Base-by-base conservation (phyloP, 2,888 invertebrate genomes). In the Phorcus lineatus region DNA sequence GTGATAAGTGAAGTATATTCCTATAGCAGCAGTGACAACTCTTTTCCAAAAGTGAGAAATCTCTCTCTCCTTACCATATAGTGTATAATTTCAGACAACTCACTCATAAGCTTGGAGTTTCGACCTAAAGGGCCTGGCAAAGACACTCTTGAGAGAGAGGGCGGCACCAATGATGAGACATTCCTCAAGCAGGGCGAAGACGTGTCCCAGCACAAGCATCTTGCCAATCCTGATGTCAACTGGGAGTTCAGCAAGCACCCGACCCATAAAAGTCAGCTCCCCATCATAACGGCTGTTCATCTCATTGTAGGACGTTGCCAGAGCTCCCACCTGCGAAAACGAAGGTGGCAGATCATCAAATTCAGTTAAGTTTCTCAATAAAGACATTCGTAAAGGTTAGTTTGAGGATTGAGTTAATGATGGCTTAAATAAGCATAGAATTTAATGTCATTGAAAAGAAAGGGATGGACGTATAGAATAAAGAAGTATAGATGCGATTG, bases 161-260 rank as follows among this genome's bases (percentile, higher is more conserved):
- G 96, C 96, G 78, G 97, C 96, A 85, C 92, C 97, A 93, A 99
- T 98, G 79, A 97, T 96, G 78, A 98, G 95, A 22, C 96, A 94
- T 83, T 98, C 98, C 13, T 96, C 96, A 11, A 98, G 93, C 62
- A 97, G 95, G 79, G 97, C 97, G 90, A 96, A 98, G 77, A 97
- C 95, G 90, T 97, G 95, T 0, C 98, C 98, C 2, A 98, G 94
- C 81, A 97, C 94, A 80, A 99, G 96, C 16, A 99, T 94, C 90
- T 98, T 97, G 13, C 96, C 95, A 4, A 97, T 93, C 80, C 95
- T 95, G 40, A 97, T 96, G 91, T 98, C 96, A 0, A 99, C 91
- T 0, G 99, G 99, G 62, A 99, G 93, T 57, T 94, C 94, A 0
- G 97, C 95, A 96, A 98, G 96, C 0, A 98, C 94, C 11, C 94